phyloP scores from a whole-genome alignment of 1,140 invertebrate genomes.

The Drosophila funebris region DNA sequence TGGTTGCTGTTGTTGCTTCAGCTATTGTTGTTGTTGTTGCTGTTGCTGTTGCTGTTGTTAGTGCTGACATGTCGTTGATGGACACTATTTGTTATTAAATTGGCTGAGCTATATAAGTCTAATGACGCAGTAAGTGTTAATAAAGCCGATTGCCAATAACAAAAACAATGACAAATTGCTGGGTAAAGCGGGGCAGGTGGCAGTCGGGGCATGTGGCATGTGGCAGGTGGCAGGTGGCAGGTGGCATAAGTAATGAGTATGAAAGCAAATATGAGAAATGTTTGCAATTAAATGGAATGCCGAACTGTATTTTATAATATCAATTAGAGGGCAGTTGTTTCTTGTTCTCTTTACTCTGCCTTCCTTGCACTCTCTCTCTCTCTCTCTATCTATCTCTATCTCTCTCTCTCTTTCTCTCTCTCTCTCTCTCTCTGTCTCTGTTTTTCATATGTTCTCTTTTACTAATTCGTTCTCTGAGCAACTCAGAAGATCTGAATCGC shows the following conservation, averaged over 20 bases:
- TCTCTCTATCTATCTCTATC: not conserved
- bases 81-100: constrained; percentile 68
- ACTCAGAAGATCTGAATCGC: not conserved
- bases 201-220: not conserved
- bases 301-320: constrained; percentile 4
- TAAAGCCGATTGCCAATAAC: not conserved
- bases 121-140: constrained; percentile 47
- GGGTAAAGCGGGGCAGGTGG: not conserved
- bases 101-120: constrained; percentile 10
- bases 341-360: too few species aligned
- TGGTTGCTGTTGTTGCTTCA: not conserved
- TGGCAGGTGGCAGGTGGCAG: not conserved
- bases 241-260: not conserved
- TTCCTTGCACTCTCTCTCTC: too few species aligned
- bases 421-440: not conserved
- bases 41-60: not conserved
- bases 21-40: not conserved
- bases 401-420: not conserved
- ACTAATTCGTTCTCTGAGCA: not conserved
- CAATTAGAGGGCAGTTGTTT: not conserved
- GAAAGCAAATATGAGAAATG: constrained; percentile 18
- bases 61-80: constrained; percentile 51
- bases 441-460: too few species aligned
- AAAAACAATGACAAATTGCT: not conserved
- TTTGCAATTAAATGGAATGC: constrained; percentile 3